Conservation (phyloP, 2,113 vertebrate genomes). For the Pseudorectes ferrugineus region DNA sequence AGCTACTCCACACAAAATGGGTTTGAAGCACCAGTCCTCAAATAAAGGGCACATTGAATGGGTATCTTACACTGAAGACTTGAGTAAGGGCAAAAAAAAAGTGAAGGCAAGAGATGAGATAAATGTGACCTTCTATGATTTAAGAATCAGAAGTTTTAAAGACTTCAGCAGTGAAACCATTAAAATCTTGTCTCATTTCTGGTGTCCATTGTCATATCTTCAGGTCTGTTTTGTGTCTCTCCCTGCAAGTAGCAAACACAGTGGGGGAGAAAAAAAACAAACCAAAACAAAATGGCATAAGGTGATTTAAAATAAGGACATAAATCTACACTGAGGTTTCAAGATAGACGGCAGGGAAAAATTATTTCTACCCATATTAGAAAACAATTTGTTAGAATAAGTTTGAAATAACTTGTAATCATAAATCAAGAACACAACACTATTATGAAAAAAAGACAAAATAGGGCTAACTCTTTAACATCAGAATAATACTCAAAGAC, state of each 20-base stretch:
- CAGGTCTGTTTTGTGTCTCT: background rate
- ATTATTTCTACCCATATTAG: background rate
- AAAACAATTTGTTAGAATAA: background rate
- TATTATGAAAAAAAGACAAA: background rate
- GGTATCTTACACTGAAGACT: background rate
- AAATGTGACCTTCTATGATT: background rate
- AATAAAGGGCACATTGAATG: background rate
- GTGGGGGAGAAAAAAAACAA: background rate
- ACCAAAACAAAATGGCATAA: rapidly evolving
- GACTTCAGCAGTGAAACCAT: background rate
- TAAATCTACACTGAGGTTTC: background rate
- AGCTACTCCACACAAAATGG: background rate
- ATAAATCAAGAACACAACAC: background rate
- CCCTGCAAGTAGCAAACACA: background rate
- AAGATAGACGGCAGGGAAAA: background rate
- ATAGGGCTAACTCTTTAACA: background rate
- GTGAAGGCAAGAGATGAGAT: background rate
- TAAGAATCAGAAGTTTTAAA: background rate
- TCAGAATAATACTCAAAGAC: background rate
- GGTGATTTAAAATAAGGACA: background rate
- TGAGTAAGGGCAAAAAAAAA: background rate
- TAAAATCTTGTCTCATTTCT: background rate
- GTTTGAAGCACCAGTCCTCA: background rate
- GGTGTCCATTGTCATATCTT: background rate
- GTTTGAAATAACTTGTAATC: background rate